Base-by-base conservation (phyloP, 1,140 invertebrate genomes). In the Leptopilina clavipes region DNA sequence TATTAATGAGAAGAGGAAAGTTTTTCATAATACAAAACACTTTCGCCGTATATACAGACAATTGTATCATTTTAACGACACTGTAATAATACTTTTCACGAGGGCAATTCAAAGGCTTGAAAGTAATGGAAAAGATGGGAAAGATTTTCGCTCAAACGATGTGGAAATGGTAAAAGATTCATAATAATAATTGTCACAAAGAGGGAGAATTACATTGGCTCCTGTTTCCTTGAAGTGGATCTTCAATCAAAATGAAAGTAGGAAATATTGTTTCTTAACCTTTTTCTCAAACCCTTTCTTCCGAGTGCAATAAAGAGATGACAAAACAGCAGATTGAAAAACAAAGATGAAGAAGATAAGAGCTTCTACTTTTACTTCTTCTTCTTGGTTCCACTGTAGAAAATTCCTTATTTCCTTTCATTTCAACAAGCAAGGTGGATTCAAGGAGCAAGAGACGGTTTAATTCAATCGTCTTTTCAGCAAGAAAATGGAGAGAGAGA, bases 381-480 rank as follows among this genome's bases (percentile, higher is more conserved):
- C 8, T 31, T 65, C 37, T 40, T 65, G 59, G 3, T 65, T 25
- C 12, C 22, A 65, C 19, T 31, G 59, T 6, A 65, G 59, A 65
- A 65, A 65, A 65, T 65, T 40, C 14, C 59, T 11, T 65, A 65
- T 65, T 52, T 48, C 19, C 71, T 73, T 73, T 73, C 43, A 48
- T 54, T 73, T 52, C 43, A 25, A 17, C 45, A 19, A 18, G 44
- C 12, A 31, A 48, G 71, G 45, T 25, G 12, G 10, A 73, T 73
- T 52, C 71, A 52, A 52, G 59, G 7, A 45, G 44, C 14, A 48
- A 7, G 43, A 73, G 71, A 31, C 6, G 45, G 71, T 48, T 48
- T 65, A 74, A 74, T 74, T 74, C 22, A 59, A 74, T 74, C 54
- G 37, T 37, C 54, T 74, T 74, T 59, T 44, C 31, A 59, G 25